These are phyloP conservation scores for Diplogasteroides magnus DNA, from an alignment of 1,140 invertebrate species.

Conservation along the genomic window DNA sequence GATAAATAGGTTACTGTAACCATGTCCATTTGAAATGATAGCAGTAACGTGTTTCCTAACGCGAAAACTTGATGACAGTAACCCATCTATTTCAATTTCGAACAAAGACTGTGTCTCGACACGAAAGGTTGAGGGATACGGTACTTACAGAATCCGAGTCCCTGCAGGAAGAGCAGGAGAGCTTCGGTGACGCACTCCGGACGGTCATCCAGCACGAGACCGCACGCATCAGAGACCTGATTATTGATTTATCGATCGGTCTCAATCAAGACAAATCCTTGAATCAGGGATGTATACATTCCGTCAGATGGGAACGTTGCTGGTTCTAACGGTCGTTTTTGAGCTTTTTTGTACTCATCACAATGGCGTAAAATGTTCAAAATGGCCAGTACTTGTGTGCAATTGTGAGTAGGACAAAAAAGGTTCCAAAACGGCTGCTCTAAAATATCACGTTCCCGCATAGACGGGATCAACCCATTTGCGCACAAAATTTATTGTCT, in stretches of 20 bases:
- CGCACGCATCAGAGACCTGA: constrained; percentile 82
- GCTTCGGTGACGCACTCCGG: constrained; percentile 96
- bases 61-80: background rate
- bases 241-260: background rate
- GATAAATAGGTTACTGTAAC: too few relatives aligned
- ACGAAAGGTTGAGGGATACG: background rate
- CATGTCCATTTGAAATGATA: too few relatives aligned
- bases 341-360: too few relatives aligned
- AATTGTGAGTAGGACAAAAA: too few relatives aligned
- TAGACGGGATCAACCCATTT: too few relatives aligned
- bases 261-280: background rate
- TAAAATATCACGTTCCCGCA: too few relatives aligned
- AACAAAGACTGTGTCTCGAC: background rate
- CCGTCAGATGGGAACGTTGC: too few relatives aligned
- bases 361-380: too few relatives aligned
- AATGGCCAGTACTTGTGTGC: too few relatives aligned
- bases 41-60: background rate
- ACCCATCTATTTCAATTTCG: constrained; percentile 1
- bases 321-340: too few relatives aligned
- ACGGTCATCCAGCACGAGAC: constrained; percentile 93
- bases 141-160: constrained; percentile 89
- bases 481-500: too few relatives aligned
- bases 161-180: constrained; percentile 92
- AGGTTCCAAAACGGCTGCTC: too few relatives aligned
- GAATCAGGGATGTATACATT: constrained; percentile 76